Percentiles rank a stretch among this genome's conserved stretches.
Conservation (phyloP, 2,113 vertebrate genomes). For the Phalacrocorax aristotelis region DNA sequence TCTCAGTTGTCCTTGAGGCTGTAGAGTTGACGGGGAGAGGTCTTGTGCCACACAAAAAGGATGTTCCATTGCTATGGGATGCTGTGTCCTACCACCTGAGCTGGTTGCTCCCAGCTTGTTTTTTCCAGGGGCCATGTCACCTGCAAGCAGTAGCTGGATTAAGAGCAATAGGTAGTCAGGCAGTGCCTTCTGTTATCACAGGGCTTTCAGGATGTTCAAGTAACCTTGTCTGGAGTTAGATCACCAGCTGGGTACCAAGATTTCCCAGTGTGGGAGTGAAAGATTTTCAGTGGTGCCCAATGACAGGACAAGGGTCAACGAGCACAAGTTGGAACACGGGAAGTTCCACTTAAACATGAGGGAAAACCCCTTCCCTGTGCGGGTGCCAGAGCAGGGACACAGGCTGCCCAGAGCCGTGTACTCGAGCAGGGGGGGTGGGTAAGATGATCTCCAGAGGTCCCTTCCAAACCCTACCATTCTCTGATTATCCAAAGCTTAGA, state of each 20-base stretch:
- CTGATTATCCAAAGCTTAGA: too few species aligned
- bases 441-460: too few species aligned
- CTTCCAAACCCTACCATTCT: too few species aligned
- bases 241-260: not conserved
- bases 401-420: too few species aligned
- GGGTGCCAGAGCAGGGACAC: too few species aligned
- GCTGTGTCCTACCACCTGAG: not conserved
- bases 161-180: not conserved
- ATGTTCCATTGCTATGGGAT: not conserved
- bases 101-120: not conserved
- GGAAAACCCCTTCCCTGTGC: too few species aligned
- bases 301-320: too few species aligned
- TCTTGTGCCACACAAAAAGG: not conserved
- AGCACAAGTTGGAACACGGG: too few species aligned
- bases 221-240: not conserved
- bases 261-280: not conserved
- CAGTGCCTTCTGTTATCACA: not conserved
- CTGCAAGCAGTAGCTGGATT: not conserved
- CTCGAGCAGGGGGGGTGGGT: too few species aligned
- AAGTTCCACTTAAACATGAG: too few species aligned
- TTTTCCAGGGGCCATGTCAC: not conserved
- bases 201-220: not conserved
- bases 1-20: not conserved
- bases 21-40: not conserved
- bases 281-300: not conserved